These are phyloP conservation scores for Chouioia cunea DNA, from an alignment of 2,888 invertebrate genomes.

Conservation along the genomic window DNA sequence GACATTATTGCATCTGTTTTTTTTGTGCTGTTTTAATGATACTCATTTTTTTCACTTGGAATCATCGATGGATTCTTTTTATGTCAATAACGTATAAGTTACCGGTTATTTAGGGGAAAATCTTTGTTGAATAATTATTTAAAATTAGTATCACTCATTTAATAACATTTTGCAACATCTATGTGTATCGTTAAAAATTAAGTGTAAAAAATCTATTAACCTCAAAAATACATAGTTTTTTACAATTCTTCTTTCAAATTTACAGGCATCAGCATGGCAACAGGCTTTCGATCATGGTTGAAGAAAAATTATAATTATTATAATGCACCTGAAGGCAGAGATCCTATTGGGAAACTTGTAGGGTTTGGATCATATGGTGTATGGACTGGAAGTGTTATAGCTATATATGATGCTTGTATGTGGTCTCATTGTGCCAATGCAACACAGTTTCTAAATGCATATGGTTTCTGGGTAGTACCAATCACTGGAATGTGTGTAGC, in stretches of 20 bases:
- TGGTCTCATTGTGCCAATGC: slow-evolving; percentile 74
- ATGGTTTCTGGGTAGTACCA: slow-evolving; percentile 75
- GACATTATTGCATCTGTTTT: too few species aligned
- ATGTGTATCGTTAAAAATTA: background rate
- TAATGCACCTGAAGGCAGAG: slow-evolving; percentile 48
- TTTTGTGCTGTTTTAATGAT: too few species aligned
- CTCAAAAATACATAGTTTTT: slow-evolving; percentile 10
- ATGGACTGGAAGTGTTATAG: slow-evolving; percentile 69
- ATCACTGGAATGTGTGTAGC: slow-evolving; percentile 77
- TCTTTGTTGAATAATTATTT: background rate
- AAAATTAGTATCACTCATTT: background rate
- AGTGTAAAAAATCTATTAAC: slow-evolving; percentile 9
- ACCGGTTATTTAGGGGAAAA: too few species aligned
- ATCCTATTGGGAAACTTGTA: slow-evolving; percentile 73
- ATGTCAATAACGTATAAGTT: too few species aligned
- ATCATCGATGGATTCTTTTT: too few species aligned
- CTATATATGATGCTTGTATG: slow-evolving; percentile 74
- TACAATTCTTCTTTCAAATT: slow-evolving; percentile 7
- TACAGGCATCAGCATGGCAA: slow-evolving; percentile 24
- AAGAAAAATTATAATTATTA: slow-evolving; percentile 38
- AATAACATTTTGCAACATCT: background rate
- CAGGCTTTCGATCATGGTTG: background rate
- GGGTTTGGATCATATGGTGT: slow-evolving; percentile 74
- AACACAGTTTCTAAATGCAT: slow-evolving; percentile 70
- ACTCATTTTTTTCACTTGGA: too few species aligned